A percentile compares a stretch with the other conserved stretches of the same genome.
Conservation (phyloP, 2,888 invertebrate species). For the Tubulanus polymorphus region DNA sequence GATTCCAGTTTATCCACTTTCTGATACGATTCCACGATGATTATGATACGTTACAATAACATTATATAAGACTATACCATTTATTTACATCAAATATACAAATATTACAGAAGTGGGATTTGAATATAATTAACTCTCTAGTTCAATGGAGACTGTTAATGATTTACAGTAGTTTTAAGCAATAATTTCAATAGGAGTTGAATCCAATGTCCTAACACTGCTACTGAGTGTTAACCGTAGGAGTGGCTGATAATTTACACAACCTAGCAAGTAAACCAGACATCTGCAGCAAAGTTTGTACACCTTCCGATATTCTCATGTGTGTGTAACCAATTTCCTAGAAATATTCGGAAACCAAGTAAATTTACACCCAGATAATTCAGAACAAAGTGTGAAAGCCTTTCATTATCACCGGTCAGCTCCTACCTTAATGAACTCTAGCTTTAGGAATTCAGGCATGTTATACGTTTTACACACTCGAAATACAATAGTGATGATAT, state of each 20-base stretch:
- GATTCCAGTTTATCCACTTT: too few relatives aligned
- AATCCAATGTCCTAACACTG: neutral
- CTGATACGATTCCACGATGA: too few relatives aligned
- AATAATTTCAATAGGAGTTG: neutral
- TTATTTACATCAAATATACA: too few relatives aligned
- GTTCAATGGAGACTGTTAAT: neutral
- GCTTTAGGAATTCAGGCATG: slow-evolving; percentile 74
- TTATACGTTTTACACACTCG: slow-evolving; percentile 84
- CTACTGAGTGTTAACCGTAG: slow-evolving; percentile 22
- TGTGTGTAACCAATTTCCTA: slow-evolving; percentile 89
- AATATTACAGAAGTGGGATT: too few relatives aligned
- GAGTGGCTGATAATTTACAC: slow-evolving; percentile 58
- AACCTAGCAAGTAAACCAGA: slow-evolving; percentile 81
- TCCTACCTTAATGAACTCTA: slow-evolving; percentile 74
- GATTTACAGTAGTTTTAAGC: neutral
- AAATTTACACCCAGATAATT: too few relatives aligned
- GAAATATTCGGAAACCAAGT: too few relatives aligned
- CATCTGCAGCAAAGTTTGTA: slow-evolving; percentile 82
- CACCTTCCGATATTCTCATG: slow-evolving; percentile 84
- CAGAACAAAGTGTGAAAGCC: too few relatives aligned
- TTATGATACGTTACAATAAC: too few relatives aligned
- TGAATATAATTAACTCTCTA: too few relatives aligned
- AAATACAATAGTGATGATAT: slow-evolving; percentile 92
- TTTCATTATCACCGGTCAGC: neutral
- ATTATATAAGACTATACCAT: too few relatives aligned